Evolutionary conservation across 2,888 invertebrate species (phyloP).

Genomic region (Nomada ferruginata): DNA sequence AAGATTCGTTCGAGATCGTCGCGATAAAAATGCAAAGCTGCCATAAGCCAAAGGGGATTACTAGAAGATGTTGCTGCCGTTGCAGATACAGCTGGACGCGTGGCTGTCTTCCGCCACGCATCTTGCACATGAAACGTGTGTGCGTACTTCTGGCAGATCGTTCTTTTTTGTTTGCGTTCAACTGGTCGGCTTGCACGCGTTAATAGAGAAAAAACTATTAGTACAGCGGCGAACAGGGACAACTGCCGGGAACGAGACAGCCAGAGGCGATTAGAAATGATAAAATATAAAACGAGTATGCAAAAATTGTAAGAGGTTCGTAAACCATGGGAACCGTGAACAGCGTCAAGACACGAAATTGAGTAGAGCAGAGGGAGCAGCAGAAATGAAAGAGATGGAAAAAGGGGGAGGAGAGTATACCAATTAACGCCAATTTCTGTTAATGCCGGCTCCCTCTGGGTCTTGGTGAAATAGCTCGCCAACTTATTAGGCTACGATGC

Average conservation of each 20-base stretch:
- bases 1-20: background rate
- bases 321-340: conserved; percentile 14
- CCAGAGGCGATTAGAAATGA: background rate
- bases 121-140: conserved; percentile 8
- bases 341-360: conserved; percentile 19
- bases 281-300: background rate
- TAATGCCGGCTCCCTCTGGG: conserved; percentile 76
- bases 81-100: conserved; percentile 67
- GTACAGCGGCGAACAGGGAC: conserved; percentile 2
- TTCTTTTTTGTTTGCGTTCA: conserved; percentile 18
- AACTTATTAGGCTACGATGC: conserved; percentile 59
- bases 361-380: background rate
- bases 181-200: background rate
- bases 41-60: conserved; percentile 71
- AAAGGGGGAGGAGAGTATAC: conserved; percentile 67
- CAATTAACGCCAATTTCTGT: conserved; percentile 83
- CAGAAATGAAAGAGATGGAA: background rate
- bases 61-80: conserved; percentile 45
- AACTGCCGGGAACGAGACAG: background rate
- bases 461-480: conserved; percentile 66
- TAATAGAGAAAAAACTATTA: conserved; percentile 13
- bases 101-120: conserved; percentile 31
- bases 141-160: conserved; percentile 8
- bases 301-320: conserved; percentile 23
- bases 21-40: conserved; percentile 59